These are phyloP conservation scores for Chrosomus eos DNA, from an alignment of 2,797 vertebrate species.

Conservation along the genomic window DNA sequence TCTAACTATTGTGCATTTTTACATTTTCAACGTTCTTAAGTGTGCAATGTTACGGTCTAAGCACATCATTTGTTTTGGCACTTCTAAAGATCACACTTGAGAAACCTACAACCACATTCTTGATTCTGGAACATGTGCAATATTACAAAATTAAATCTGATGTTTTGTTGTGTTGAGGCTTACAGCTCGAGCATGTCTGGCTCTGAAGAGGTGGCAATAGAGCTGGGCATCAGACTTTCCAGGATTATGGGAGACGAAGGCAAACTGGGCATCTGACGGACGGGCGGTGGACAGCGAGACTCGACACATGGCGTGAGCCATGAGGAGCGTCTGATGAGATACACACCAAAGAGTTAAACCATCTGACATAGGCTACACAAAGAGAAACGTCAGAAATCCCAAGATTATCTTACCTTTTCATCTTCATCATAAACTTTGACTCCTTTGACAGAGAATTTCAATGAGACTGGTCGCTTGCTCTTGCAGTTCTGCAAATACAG, in stretches of 20 bases:
- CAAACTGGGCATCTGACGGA: slow-evolving; percentile 83
- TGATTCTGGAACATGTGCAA: neutral
- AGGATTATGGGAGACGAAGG: slow-evolving; percentile 93
- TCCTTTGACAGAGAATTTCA: slow-evolving; percentile 91
- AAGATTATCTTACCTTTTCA: slow-evolving; percentile 77
- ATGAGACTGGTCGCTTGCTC: slow-evolving; percentile 78
- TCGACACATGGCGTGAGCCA: slow-evolving; percentile 90
- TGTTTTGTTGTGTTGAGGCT: slow-evolving; percentile 28
- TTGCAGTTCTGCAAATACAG: slow-evolving; percentile 76
- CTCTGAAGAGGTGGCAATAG: slow-evolving; percentile 93
- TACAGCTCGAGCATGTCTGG: slow-evolving; percentile 87
- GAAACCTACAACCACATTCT: neutral
- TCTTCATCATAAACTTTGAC: slow-evolving; percentile 91
- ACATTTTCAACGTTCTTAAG: neutral
- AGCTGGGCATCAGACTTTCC: slow-evolving; percentile 76
- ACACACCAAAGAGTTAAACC: neutral
- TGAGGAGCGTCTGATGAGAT: slow-evolving; percentile 84
- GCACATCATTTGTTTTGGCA: neutral
- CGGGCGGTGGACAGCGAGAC: slow-evolving; percentile 88
- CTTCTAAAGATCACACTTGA: neutral
- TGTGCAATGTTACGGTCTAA: neutral
- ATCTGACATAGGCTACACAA: neutral
- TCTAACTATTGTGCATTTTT: neutral
- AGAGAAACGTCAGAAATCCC: neutral
- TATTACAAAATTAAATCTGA: neutral